A percentile compares a stretch with the other conserved stretches of the same genome.
phyloP scores from a whole-genome alignment of 2,888 invertebrate genomes.

The Tubulanus polymorphus region DNA sequence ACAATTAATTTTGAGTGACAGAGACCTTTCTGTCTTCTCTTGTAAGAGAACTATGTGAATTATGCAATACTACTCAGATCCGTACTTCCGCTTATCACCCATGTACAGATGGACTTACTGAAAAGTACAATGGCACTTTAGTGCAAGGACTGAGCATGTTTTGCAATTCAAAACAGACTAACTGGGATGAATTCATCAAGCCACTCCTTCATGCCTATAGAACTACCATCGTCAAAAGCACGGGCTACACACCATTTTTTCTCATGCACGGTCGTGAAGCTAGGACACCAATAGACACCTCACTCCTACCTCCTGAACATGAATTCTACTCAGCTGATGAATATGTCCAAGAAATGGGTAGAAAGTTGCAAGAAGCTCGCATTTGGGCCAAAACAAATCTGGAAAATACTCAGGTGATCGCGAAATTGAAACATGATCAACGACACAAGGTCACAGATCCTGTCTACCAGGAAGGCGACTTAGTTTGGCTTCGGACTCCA shows the following conservation, averaged over 20 bases:
- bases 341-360: background rate
- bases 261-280: background rate
- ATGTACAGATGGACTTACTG: background rate
- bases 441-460: slow-evolving; percentile 4
- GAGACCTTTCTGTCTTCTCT: background rate
- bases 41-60: background rate
- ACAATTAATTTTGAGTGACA: background rate
- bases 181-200: background rate
- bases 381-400: slow-evolving; percentile 3
- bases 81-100: background rate
- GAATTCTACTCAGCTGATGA: background rate
- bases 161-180: background rate
- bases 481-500: slow-evolving; percentile 6
- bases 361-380: background rate
- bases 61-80: background rate
- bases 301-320: background rate
- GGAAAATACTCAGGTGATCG: background rate
- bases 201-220: background rate
- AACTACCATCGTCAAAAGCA: background rate
- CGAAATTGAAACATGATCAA: slow-evolving; percentile 10
- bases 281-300: background rate
- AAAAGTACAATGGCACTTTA: background rate
- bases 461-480: slow-evolving; percentile 6
- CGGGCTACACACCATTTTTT: background rate
- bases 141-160: background rate